These are phyloP conservation scores for Eretmocerus hayati DNA, from an alignment of 2,888 invertebrate genomes.

Conservation along the genomic window DNA sequence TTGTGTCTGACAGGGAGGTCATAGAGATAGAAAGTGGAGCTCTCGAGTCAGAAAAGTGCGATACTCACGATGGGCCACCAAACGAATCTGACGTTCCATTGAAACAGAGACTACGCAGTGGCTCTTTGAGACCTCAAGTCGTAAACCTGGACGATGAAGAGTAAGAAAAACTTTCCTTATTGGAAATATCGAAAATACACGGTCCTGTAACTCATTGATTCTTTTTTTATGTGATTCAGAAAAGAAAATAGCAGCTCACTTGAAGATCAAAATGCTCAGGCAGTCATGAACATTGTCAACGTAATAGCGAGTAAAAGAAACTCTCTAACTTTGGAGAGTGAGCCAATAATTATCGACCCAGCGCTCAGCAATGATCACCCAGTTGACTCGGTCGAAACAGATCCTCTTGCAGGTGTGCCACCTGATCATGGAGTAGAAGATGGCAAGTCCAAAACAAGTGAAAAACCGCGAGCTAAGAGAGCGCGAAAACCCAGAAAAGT, in stretches of 20 bases:
- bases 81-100: no score
- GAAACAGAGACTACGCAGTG: conserved; percentile 38
- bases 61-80: no score
- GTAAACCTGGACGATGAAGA: conserved; percentile 28
- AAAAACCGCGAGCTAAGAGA: no score
- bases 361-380: no score
- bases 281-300: conserved; percentile 42
- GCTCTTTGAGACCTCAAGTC: conserved; percentile 33
- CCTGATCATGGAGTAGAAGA: no score
- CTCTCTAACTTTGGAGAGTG: no score
- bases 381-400: no score
- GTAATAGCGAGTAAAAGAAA: conserved; percentile 28
- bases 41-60: no score
- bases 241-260: conserved; percentile 24
- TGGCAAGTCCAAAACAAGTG: conserved; percentile 8
- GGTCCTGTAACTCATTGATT: background rate
- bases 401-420: no score
- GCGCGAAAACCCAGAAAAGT: conserved; percentile 1
- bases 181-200: background rate
- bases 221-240: conserved; percentile 4
- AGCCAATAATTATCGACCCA: no score
- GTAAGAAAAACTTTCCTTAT: conserved; percentile 8
- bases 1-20: no score
- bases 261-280: conserved; percentile 43
- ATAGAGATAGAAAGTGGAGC: no score